Evolutionary conservation across 2,888 invertebrate genomes (phyloP).

Genomic region (Crematogaster levior): DNA sequence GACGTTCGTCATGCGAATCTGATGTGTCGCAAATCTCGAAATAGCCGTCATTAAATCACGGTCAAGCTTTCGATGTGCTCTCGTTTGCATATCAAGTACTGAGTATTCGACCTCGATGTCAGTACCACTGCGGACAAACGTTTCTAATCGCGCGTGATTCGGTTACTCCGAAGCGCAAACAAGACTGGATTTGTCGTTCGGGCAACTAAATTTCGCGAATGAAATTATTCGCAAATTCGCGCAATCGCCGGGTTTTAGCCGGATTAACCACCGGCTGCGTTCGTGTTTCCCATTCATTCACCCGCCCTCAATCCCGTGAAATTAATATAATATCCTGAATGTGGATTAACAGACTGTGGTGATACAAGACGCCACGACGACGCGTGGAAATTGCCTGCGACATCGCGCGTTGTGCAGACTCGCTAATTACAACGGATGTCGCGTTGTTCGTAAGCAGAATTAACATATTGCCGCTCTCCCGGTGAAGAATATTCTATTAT

Average conservation of each 20-base stretch:
- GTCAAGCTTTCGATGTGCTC: neutral
- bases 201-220: conserved; percentile 13
- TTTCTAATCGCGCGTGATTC: conserved; percentile 47
- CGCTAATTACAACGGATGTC: neutral
- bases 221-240: conserved; percentile 14
- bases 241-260: conserved; percentile 2
- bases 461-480: neutral
- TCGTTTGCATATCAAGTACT: conserved; percentile 57
- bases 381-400: conserved; percentile 6
- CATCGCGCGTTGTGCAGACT: too few species aligned
- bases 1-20: neutral
- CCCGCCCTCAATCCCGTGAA: neutral
- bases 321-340: conserved; percentile 20
- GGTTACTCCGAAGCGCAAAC: neutral
- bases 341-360: neutral
- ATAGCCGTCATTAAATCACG: neutral
- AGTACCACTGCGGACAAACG: conserved; percentile 46
- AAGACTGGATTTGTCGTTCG: conserved; percentile 14
- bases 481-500: neutral
- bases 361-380: neutral
- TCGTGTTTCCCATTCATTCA: neutral
- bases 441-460: neutral
- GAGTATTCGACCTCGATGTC: conserved; percentile 23
- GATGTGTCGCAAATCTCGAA: neutral
- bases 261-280: neutral